Percentiles rank a stretch among this genome's conserved stretches.
phyloP scores from a whole-genome alignment of 2,888 invertebrate species.

The Synanthedon formicaeformis region DNA sequence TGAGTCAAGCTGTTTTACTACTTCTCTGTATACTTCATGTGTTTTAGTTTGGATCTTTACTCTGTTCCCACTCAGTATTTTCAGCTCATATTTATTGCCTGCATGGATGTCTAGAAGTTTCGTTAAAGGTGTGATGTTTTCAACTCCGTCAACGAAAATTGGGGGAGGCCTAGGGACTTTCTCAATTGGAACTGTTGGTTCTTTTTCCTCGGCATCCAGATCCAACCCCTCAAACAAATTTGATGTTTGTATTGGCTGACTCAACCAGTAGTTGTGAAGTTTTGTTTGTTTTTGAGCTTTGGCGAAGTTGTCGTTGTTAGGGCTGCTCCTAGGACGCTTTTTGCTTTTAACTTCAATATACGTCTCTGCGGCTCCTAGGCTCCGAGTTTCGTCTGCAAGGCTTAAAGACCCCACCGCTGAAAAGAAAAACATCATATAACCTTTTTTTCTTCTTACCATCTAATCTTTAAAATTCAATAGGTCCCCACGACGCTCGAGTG shows the following conservation, averaged over 20 bases:
- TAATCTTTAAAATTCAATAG: too few species aligned
- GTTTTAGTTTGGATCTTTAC: slow-evolving; percentile 4
- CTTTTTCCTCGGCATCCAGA: not conserved
- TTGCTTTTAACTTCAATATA: too few species aligned
- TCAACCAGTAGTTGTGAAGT: not conserved
- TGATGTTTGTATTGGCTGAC: not conserved
- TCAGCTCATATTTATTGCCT: not conserved
- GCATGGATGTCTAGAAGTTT: not conserved
- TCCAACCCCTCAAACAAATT: not conserved
- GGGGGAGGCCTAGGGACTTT: not conserved
- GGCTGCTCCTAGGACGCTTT: too few species aligned
- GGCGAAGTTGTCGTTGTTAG: too few species aligned
- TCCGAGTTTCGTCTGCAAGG: too few species aligned
- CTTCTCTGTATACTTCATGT: slow-evolving; percentile 2
- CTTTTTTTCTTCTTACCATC: too few species aligned
- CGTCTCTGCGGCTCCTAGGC: too few species aligned
- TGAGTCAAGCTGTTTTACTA: slow-evolving; percentile 4
- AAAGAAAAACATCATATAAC: too few species aligned
- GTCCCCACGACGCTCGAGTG: too few species aligned
- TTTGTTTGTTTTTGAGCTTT: not conserved
- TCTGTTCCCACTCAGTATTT: not conserved
- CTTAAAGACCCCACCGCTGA: too few species aligned
- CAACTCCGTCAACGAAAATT: not conserved
- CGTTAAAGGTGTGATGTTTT: not conserved
- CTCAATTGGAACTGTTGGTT: not conserved